These are phyloP conservation scores for Tychaedon coryphoeus DNA, from an alignment of 2,113 vertebrate genomes.

Conservation along the genomic window DNA sequence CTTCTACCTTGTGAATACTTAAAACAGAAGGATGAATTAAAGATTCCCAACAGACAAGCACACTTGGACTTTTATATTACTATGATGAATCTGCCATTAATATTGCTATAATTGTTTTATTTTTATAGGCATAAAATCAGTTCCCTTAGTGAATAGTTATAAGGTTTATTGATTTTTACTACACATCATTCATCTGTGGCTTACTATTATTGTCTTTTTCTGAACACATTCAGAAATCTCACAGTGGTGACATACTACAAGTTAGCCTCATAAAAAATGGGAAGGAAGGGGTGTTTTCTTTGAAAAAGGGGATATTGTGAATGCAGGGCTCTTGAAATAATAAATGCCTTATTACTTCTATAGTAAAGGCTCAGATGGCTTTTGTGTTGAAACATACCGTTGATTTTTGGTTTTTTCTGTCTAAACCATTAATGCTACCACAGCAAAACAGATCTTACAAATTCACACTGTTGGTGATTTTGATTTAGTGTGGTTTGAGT, in stretches of 20 bases:
- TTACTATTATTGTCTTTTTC: constrained; percentile 67
- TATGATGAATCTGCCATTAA: constrained; percentile 76
- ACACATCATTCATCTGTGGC: constrained; percentile 74
- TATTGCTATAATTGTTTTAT: constrained; percentile 76
- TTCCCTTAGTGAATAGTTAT: constrained; percentile 76
- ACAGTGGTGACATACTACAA: constrained; percentile 61
- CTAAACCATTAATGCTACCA: not conserved
- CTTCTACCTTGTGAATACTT: constrained; percentile 57
- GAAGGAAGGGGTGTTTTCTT: constrained; percentile 65
- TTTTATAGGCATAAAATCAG: constrained; percentile 77
- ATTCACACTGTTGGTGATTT: constrained; percentile 2
- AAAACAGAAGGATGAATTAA: constrained; percentile 70
- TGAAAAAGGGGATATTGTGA: constrained; percentile 51
- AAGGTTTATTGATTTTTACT: constrained; percentile 80
- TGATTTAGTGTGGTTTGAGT: constrained; percentile 22
- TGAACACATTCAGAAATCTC: constrained; percentile 64
- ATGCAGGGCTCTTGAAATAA: constrained; percentile 66
- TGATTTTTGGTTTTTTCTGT: not conserved
- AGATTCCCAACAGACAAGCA: constrained; percentile 73
- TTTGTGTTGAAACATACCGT: constrained; percentile 60
- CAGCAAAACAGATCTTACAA: constrained; percentile 9
- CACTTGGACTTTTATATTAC: constrained; percentile 74
- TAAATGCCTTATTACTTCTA: constrained; percentile 58
- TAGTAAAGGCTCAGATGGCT: constrained; percentile 59
- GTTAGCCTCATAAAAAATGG: constrained; percentile 66